Conservation (phyloP, 2,888 invertebrate species). For the Aplocera efformata region DNA sequence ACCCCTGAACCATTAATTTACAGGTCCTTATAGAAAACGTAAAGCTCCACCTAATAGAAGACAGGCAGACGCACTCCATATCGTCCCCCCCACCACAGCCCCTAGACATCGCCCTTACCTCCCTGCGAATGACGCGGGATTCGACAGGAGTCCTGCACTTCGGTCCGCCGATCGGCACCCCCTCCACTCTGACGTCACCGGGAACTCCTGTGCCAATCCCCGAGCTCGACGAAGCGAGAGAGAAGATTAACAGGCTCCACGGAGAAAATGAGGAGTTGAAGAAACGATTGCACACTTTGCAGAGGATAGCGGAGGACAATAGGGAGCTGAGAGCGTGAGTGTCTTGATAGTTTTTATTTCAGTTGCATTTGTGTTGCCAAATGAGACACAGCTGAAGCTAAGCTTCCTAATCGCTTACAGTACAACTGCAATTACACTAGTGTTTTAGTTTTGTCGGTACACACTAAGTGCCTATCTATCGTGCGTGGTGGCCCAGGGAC, state of each 20-base stretch:
- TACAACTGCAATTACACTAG: too few relatives aligned
- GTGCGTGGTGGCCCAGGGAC: too few relatives aligned
- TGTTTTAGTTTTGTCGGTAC: too few relatives aligned
- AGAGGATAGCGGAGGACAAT: conserved; percentile 79
- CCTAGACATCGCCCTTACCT: conserved; percentile 86
- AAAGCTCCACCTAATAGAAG: conserved; percentile 88
- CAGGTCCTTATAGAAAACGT: conserved; percentile 88
- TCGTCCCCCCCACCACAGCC: conserved; percentile 92
- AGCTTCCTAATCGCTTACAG: too few relatives aligned
- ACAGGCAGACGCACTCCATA: conserved; percentile 87
- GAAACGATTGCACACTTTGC: conserved; percentile 66
- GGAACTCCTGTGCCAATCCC: conserved; percentile 52
- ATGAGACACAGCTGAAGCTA: too few relatives aligned
- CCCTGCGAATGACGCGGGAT: conserved; percentile 85
- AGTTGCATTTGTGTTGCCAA: too few relatives aligned
- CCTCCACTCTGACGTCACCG: conserved; percentile 48
- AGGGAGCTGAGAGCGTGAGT: conserved; percentile 74
- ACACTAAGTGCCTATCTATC: too few relatives aligned
- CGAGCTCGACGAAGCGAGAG: conserved; percentile 68
- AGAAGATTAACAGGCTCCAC: conserved; percentile 56
- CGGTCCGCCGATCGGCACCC: conserved; percentile 76
- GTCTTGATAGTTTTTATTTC: neutral
- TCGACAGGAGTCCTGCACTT: conserved; percentile 87
- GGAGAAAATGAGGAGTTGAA: conserved; percentile 76
- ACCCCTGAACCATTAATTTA: too few relatives aligned